Evolutionary conservation across 2,797 vertebrate species (phyloP), one percentile per base, ranked within the genome.

Genomic region (Alca torda): DNA sequence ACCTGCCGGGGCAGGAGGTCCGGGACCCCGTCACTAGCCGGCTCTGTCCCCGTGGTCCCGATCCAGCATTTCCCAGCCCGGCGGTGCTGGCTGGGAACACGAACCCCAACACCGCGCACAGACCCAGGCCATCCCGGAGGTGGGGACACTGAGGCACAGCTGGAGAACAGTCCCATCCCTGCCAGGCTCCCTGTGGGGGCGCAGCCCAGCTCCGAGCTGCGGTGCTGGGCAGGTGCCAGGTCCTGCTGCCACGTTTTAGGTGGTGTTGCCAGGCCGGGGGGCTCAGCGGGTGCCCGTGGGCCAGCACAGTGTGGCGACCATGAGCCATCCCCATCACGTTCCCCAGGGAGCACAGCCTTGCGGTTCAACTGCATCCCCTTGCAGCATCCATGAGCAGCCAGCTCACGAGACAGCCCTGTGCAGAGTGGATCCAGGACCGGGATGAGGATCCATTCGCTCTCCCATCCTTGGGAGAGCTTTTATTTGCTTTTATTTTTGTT

Each of bases 11-110:
- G 41, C 19, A 84, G 43, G 25, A 56, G 43, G 23, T 41, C 37
- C 1, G 6, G 76, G 41, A 35, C 18, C 31, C 30, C 1, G 1
- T 14, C 45, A 45, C 0, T 1, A 77, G 13, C 41, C 63, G 3
- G 11, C 35, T 86, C 20, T 8, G 2, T 77, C 72, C 68, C 33
- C 0, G 0, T 79, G 54, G 11, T 63, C 72, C 90, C 20, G 6
- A 63, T 7, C 50, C 5, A 18, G 50, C 33, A 8, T 48, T 86
- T 89, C 69, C 59, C 70, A 69, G 37, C 37, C 48, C 4, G 0
- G n/a, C 4, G 0, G 25, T 30, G 24, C 37, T 46, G 33, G 16
- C 24, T 45, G n/a, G 20, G 43, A 13, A 19, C 0, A 2, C 64
- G 30, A 48, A 1, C 43, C 54, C 51, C 35, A 16, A 5, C n/a